Evolutionary conservation across 2,797 vertebrate genomes (phyloP).

Genomic region (Cossypha dichroa): DNA sequence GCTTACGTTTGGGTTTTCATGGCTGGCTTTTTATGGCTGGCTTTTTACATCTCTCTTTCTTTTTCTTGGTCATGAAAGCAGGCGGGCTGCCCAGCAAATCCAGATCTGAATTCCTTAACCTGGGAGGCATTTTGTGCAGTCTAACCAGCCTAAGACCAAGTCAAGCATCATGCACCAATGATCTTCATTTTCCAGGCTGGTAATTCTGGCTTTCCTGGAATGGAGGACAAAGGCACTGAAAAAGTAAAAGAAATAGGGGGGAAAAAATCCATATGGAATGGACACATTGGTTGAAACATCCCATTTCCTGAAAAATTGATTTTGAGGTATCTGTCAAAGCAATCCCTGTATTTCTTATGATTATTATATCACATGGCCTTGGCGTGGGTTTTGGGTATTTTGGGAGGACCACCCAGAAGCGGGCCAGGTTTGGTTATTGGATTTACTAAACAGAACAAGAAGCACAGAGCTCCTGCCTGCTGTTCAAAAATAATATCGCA

Average conservation of each 20-base stretch:
- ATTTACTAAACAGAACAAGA: conserved; percentile 63
- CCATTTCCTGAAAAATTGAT: conserved; percentile 57
- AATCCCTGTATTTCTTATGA: conserved; percentile 23
- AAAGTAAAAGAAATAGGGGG: background rate
- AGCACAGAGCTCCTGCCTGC: conserved; percentile 38
- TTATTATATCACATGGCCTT: conserved; percentile 48
- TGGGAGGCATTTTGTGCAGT: conserved; percentile 20
- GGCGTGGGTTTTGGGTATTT: conserved; percentile 21
- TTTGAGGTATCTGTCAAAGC: conserved; percentile 56
- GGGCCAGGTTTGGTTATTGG: conserved; percentile 52
- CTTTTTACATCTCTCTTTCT: conserved; percentile 9
- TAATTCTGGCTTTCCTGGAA: conserved; percentile 6
- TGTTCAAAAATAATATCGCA: conserved; percentile 72
- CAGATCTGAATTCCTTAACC: conserved; percentile 10
- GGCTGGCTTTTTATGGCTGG: background rate
- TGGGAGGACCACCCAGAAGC: conserved; percentile 57
- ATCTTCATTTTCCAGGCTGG: conserved; percentile 21
- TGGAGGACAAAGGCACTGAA: background rate
- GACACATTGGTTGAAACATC: conserved; percentile 21
- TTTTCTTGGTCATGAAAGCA: conserved; percentile 49
- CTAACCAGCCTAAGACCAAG: background rate
- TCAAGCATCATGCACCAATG: background rate
- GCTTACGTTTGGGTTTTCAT: background rate
- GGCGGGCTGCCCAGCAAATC: background rate
- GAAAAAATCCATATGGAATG: background rate